Evolutionary conservation across 2,797 vertebrate genomes (phyloP), one percentile per base, ranked within the genome.

Genomic region (Chromobotia macracanthus): DNA sequence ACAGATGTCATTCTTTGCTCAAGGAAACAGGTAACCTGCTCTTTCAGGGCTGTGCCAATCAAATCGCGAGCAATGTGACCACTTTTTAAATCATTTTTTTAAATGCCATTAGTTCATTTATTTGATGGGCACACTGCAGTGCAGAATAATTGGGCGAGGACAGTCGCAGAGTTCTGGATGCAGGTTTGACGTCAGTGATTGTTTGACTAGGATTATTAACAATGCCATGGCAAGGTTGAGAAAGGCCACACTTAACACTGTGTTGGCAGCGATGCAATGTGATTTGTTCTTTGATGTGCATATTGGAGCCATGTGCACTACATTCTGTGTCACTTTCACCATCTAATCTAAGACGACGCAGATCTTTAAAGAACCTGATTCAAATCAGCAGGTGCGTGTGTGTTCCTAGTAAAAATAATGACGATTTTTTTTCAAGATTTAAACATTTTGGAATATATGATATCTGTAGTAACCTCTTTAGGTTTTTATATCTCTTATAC

Each of bases 11-110:
- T 75, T 72, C 61, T 84, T 71, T 50, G 51, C 84, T 83, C 56
- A 77, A 66, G 78, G 66, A 73, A 83, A 78, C 75, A 78, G 81
- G 67, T 79, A 68, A 77, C 76, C 76, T 18, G 56, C 18, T 71
- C 75, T 79, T 67, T 58, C 60, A 23, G 65, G 80, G 79, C 72
- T 48, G 73, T 68, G 66, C 46, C 76, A 73, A 69, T 84, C 76
- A 84, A 79, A 81, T 10, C 28, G 9, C 46, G 63, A 38, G 63
- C 76, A 66, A 79, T 72, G 48, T 72, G 66, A 64, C 69, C 23
- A 28, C 48, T 72, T 66, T 25, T 61, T 48, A 44, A 69, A 70
- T 55, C 0, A 50, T 19, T 61, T 64, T 72, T 83, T 51, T 48
- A 3, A 44, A 80, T 21, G 15, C 67, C 23, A 79, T 75, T 66